Percentiles rank a stretch among this genome's conserved stretches.
Conservation (phyloP, 2,797 vertebrate species). For the Clarias fuscus region DNA sequence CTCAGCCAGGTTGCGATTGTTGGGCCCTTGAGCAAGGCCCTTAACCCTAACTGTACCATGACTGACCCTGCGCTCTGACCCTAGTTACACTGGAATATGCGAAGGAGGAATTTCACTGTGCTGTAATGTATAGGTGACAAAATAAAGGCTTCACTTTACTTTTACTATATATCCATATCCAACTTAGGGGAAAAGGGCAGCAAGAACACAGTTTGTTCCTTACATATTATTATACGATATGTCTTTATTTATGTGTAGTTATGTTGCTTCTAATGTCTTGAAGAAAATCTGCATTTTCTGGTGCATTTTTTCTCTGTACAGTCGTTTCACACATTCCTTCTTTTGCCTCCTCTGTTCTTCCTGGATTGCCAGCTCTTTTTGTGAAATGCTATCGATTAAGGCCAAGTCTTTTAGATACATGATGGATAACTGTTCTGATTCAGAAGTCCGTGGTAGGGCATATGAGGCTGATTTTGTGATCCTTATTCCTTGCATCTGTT, state of each 20-base stretch:
- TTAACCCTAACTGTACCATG: no score
- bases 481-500: conserved; percentile 19
- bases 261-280: conserved; percentile 57
- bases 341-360: conserved; percentile 61
- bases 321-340: conserved; percentile 56
- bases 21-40: no score
- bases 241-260: background rate
- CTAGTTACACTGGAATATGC: no score
- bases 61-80: no score
- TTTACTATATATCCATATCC: no score
- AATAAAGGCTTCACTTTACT: no score
- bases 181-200: background rate
- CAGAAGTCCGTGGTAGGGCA: background rate
- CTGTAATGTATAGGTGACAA: no score
- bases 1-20: no score
- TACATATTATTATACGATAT: background rate
- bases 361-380: conserved; percentile 66
- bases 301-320: conserved; percentile 66
- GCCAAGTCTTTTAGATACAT: conserved; percentile 74
- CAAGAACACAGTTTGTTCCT: background rate
- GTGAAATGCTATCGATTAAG: conserved; percentile 75
- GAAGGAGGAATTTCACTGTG: no score
- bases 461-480: conserved; percentile 59
- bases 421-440: conserved; percentile 66
- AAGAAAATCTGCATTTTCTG: conserved; percentile 71